phyloP scores from a whole-genome alignment of 1,140 invertebrate genomes.

The Acromyrmex echinatior region DNA sequence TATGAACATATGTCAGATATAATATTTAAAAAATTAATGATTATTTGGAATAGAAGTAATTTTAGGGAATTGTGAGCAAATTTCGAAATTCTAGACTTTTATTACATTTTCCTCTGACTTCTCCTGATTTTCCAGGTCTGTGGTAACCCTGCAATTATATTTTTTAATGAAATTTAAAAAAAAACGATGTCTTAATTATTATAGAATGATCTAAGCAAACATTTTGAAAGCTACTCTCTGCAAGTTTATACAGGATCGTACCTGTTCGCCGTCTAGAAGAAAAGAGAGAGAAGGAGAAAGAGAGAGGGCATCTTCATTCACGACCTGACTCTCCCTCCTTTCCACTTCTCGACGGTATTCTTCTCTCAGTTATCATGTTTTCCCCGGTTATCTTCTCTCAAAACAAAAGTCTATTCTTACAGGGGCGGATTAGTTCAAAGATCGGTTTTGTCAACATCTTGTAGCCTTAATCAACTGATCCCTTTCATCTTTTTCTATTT shows the following conservation, averaged over 20 bases:
- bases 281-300: constrained; percentile 41
- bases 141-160: not conserved
- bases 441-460: not conserved
- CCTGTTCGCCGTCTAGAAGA: not conserved
- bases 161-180: constrained; percentile 5
- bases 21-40: no score
- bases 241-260: constrained; percentile 29
- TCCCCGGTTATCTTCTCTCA: not conserved
- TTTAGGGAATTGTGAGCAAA: no score
- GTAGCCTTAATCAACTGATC: not conserved
- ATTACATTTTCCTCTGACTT: no score
- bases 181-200: not conserved
- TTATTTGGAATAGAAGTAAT: no score
- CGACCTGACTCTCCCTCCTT: constrained; percentile 41
- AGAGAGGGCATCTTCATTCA: constrained; percentile 65
- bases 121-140: no score
- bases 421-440: not conserved
- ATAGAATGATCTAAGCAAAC: not conserved
- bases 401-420: constrained; percentile 21
- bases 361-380: constrained; percentile 12
- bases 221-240: not conserved
- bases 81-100: no score
- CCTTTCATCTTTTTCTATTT: constrained; percentile 1
- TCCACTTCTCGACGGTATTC: constrained; percentile 21
- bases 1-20: no score